Base-by-base conservation (phyloP, 2,113 vertebrate species). In the Anseranas semipalmata region DNA sequence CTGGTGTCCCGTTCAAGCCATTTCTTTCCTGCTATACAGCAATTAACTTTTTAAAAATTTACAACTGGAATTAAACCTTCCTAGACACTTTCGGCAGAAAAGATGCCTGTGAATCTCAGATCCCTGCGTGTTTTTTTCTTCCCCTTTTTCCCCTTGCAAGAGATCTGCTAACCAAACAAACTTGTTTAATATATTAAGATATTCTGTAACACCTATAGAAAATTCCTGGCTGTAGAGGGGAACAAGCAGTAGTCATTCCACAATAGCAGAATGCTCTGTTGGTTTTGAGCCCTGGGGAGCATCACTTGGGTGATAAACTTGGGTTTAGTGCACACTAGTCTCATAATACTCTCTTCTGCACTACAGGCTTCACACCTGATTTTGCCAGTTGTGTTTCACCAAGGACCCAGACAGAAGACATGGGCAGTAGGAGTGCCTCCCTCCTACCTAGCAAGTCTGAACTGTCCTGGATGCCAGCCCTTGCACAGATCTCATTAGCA, bases 1-100 rank as follows among this genome's bases (percentile, higher is more conserved):
- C 92, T 68, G 83, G 90, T 94, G 95, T 89, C 90, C 83, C 76
- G 93, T 94, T 88, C 65, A 50, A 79, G 92, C 82, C 82, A 15
- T 35, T 84, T 67, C 76, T 83, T 86, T 35, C 53, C 85, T 88
- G 85, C 78, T 87, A 13, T 35, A 13, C 48, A 70, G 67, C 17
- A 13, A 87, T 85, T 76, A 72, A 62, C 67, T 60, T 52, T 45
- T 93, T 33, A 43, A 90, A 52, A 86, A 68, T 58, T 83, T 80
- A 67, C 74, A 90, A 7, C 94, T 73, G 88, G 63, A 94, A 76
- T 73, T 4, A 77, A 93, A 88, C 79, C 71, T 91, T 94, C 77
- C 67, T 43, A 45, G 90, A 87, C 35, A 55, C 72, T 82, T 43
- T 58, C 63, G 82, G 93, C 79, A 91, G 85, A 55, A 73, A 46